These are phyloP conservation scores for Xiphorhynchus elegans DNA, from an alignment of 2,113 vertebrate species.

Conservation along the genomic window DNA sequence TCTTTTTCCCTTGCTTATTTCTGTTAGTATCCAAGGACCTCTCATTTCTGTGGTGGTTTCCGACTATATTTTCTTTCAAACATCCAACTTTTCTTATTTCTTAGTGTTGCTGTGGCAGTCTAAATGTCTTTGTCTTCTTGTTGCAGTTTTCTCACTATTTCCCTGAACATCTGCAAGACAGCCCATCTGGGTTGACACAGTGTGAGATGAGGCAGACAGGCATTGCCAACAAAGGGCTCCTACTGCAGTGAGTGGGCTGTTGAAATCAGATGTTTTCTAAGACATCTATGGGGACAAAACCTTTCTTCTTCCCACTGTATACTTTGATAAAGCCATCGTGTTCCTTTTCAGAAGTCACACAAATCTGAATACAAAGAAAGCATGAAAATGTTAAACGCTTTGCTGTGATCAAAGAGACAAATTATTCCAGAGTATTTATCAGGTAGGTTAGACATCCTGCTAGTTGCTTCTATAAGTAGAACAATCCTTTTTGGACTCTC, in stretches of 20 bases:
- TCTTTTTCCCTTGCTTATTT: background rate
- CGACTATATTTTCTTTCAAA: background rate
- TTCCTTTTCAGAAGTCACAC: constrained; percentile 88
- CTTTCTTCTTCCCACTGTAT: constrained; percentile 91
- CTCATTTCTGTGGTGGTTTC: background rate
- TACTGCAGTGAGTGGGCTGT: constrained; percentile 14
- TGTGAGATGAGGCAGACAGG: constrained; percentile 68
- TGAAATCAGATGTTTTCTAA: constrained; percentile 90
- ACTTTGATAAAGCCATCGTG: constrained; percentile 90
- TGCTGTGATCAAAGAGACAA: background rate
- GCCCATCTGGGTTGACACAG: constrained; percentile 64
- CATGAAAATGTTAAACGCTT: background rate
- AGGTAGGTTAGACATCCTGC: background rate
- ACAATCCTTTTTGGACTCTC: background rate
- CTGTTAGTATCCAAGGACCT: background rate
- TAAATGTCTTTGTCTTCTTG: constrained; percentile 48
- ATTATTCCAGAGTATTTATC: background rate
- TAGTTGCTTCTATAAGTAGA: background rate
- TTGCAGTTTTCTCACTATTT: constrained; percentile 54
- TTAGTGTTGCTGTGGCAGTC: constrained; percentile 33
- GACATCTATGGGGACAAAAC: constrained; percentile 88
- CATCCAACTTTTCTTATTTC: background rate
- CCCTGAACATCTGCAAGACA: constrained; percentile 67
- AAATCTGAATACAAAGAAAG: constrained; percentile 82
- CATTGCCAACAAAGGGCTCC: constrained; percentile 51